Conservation (phyloP, 2,888 invertebrate genomes). For the Caenorhabditis sulstoni region DNA sequence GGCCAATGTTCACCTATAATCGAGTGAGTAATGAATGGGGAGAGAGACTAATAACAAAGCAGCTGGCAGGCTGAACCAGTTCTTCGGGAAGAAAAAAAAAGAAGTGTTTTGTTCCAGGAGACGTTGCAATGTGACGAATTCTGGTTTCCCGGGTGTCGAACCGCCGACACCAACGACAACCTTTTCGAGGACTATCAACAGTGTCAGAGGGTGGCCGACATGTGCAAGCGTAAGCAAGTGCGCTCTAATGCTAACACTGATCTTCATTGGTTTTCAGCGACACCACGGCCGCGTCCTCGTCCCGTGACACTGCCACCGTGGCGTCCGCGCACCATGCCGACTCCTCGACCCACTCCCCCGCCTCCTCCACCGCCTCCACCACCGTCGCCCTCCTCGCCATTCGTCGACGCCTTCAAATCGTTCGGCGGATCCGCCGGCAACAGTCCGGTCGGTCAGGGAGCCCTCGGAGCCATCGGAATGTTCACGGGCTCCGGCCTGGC, state of each 20-base stretch:
- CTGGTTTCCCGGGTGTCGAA: conserved; percentile 78
- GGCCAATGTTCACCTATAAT: conserved; percentile 72
- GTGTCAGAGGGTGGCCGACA: conserved; percentile 71
- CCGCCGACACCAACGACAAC: conserved; percentile 77
- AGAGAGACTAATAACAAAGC: neutral
- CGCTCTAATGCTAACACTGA: neutral
- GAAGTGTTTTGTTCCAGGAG: conserved; percentile 59
- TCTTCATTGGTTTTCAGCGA: conserved; percentile 58
- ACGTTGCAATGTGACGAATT: conserved; percentile 78
- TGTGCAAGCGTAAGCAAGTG: conserved; percentile 70
- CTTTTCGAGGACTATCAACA: conserved; percentile 72
- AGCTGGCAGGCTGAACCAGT: neutral
- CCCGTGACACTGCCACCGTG: conserved; percentile 34
- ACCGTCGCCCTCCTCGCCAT: conserved; percentile 51
- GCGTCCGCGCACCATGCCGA: conserved; percentile 28
- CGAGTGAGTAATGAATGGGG: conserved; percentile 45
- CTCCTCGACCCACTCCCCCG: conserved; percentile 35
- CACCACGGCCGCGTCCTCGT: conserved; percentile 57
- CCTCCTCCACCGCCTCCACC: conserved; percentile 60
- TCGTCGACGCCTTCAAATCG: conserved; percentile 48
- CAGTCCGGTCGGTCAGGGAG: conserved; percentile 46
- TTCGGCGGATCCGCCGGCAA: conserved; percentile 41
- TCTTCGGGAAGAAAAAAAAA: neutral
- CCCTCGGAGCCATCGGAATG: conserved; percentile 61
- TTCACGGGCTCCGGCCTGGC: conserved; percentile 60